These are phyloP conservation scores for Dipus sagitta DNA, from an alignment of 2,797 vertebrate species.

Conservation along the genomic window DNA sequence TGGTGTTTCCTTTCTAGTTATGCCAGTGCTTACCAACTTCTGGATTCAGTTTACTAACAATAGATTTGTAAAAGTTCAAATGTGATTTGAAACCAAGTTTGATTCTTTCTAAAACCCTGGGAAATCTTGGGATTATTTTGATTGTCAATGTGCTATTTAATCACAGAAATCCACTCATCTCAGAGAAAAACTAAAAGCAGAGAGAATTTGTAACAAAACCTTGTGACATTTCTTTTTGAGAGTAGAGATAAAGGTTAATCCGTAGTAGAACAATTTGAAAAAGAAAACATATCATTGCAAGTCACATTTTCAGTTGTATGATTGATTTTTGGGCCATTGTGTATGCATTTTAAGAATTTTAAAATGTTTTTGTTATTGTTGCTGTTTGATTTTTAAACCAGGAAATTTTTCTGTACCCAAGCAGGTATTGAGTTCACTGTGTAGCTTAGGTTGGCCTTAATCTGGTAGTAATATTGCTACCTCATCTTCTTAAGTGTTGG, in stretches of 20 bases:
- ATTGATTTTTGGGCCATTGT: background rate
- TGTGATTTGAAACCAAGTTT: background rate
- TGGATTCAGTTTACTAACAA: background rate
- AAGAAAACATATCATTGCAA: background rate
- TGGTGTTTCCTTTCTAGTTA: background rate
- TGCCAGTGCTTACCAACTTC: background rate
- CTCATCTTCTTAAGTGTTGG: background rate
- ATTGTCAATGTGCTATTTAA: background rate
- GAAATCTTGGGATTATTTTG: constrained; percentile 35
- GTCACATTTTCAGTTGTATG: background rate
- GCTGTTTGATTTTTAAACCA: background rate
- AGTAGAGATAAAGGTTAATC: constrained; percentile 12
- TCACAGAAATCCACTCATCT: background rate
- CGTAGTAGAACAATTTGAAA: background rate
- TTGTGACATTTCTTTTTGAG: background rate
- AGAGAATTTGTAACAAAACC: background rate
- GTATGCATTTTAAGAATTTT: constrained; percentile 16
- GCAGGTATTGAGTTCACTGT: background rate
- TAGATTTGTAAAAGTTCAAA: background rate
- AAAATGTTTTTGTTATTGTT: background rate
- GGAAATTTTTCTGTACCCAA: background rate
- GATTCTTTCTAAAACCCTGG: constrained; percentile 16
- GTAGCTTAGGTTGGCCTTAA: background rate
- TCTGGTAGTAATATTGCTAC: background rate
- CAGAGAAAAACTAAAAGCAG: background rate